Evolutionary conservation across 2,113 vertebrate genomes (phyloP).

Genomic region (Hippocampus guttulatus): DNA sequence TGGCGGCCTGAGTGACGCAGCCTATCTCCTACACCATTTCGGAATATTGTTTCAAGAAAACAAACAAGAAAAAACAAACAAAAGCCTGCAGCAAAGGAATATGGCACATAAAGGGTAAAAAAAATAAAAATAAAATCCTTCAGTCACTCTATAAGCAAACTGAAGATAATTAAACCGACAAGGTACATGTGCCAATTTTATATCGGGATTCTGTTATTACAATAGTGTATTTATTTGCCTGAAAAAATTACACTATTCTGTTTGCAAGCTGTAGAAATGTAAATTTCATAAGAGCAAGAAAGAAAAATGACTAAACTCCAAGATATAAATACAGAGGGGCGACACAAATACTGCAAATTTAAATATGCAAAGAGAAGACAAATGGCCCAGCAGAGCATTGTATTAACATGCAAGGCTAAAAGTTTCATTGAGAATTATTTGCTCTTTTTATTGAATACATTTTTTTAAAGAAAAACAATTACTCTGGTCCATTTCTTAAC

Average conservation of each 20-base stretch:
- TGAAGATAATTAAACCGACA: background rate
- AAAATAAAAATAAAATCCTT: background rate
- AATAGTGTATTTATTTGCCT: background rate
- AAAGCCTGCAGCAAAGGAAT: background rate
- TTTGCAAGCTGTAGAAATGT: background rate
- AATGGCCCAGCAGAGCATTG: background rate
- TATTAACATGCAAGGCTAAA: background rate
- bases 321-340: no score
- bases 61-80: background rate
- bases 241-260: background rate
- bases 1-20: slow-evolving; percentile 59
- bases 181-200: background rate
- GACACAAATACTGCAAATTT: background rate
- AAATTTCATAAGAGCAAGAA: background rate
- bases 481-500: background rate
- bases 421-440: background rate
- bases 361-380: background rate
- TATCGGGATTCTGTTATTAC: background rate
- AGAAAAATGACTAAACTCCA: background rate
- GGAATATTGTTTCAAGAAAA: slow-evolving; percentile 2
- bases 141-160: slow-evolving; percentile 2
- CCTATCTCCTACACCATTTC: slow-evolving; percentile 19
- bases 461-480: background rate
- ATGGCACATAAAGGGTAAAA: background rate
- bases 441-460: background rate